Evolutionary conservation across 2,797 vertebrate species (phyloP).

Genomic region (Sternarchorhynchus goeldii): DNA sequence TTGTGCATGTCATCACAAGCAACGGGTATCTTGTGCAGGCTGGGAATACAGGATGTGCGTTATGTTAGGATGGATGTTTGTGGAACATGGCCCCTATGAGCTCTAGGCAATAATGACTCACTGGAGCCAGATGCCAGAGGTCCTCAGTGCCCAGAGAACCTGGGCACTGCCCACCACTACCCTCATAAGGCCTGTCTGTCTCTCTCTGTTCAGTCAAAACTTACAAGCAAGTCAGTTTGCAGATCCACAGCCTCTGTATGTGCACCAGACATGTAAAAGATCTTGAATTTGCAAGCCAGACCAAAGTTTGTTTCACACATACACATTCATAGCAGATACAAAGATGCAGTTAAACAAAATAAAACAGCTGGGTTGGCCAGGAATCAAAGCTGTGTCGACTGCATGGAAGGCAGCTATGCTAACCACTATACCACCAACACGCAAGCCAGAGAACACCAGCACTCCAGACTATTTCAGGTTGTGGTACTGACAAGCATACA

Average conservation of each 20-base stretch:
- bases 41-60: not conserved
- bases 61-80: not conserved
- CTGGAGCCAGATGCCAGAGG: not conserved
- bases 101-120: not conserved
- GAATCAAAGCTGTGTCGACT: conserved; percentile 72
- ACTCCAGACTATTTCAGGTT: no score
- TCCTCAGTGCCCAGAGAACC: conserved; percentile 20
- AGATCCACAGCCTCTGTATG: not conserved
- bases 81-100: not conserved
- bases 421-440: conserved; percentile 58
- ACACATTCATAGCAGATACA: no score
- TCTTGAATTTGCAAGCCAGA: not conserved
- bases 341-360: no score
- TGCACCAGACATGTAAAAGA: not conserved
- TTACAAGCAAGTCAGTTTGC: conserved; percentile 17
- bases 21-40: not conserved
- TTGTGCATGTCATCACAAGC: not conserved
- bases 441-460: no score
- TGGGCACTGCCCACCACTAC: conserved; percentile 4
- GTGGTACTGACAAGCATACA: no score
- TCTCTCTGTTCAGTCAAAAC: conserved; percentile 29
- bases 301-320: no score
- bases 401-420: conserved; percentile 65
- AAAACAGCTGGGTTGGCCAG: not conserved
- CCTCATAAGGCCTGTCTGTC: conserved; percentile 15